Conservation (phyloP, 2,888 invertebrate species). For the Drosophila vallismaia region DNA sequence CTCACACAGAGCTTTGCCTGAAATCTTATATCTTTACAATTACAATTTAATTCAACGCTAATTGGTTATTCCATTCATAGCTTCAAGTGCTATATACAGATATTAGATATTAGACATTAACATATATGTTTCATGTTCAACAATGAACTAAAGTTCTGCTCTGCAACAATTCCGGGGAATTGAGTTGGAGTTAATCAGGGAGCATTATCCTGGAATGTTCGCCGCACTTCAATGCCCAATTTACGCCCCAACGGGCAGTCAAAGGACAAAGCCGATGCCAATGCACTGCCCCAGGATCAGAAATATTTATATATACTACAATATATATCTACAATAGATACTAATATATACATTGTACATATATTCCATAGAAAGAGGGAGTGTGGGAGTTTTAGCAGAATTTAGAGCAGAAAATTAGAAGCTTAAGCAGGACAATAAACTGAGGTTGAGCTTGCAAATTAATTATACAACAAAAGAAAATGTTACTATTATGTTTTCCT, state of each 20-base stretch:
- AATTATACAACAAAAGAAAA: too few species aligned
- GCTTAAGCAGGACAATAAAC: too few species aligned
- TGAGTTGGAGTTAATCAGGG: constrained; percentile 2
- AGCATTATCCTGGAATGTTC: background rate
- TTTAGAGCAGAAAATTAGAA: background rate
- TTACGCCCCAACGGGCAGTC: constrained; percentile 43
- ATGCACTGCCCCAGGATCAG: background rate
- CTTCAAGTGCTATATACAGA: background rate
- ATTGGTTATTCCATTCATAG: background rate
- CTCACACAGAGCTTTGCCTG: background rate
- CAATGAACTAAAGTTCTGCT: background rate
- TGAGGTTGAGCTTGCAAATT: too few species aligned
- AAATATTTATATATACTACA: background rate
- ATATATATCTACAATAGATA: background rate
- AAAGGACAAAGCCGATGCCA: background rate
- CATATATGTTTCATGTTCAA: background rate
- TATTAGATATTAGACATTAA: background rate
- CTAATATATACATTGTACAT: too few species aligned
- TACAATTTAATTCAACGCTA: background rate
- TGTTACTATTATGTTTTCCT: too few species aligned
- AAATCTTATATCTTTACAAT: background rate
- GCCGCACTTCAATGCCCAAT: constrained; percentile 54
- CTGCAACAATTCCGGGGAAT: background rate
- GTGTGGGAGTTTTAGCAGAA: background rate
- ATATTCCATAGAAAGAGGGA: background rate